A percentile compares a stretch with the other conserved stretches of the same genome.
Conservation (phyloP, 2,113 vertebrate genomes). For the Eulacestoma nigropectus region DNA sequence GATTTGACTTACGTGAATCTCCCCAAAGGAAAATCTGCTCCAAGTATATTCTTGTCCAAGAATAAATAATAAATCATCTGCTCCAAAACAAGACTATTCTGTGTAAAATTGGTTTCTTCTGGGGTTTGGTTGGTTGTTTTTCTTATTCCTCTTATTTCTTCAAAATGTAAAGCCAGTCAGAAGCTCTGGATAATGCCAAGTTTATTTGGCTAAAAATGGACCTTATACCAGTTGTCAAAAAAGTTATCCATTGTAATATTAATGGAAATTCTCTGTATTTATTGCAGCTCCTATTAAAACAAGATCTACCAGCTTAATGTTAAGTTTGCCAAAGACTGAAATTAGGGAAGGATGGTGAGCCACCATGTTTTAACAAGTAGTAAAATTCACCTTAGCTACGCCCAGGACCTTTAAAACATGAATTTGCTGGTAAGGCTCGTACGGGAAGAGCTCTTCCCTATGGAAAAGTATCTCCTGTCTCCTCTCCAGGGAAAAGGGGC, state of each 20-base stretch:
- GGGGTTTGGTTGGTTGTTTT: not conserved
- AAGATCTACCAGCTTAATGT: not conserved
- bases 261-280: not conserved
- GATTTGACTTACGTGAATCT: not conserved
- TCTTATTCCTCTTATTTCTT: not conserved
- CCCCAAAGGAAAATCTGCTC: slow-evolving; percentile 7
- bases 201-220: not conserved
- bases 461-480: not conserved
- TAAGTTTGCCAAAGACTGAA: not conserved
- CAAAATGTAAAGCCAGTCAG: not conserved
- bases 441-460: not conserved
- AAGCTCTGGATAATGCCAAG: not conserved
- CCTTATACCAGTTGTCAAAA: not conserved
- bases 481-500: not conserved
- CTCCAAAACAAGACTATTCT: not conserved
- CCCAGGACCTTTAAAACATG: not conserved
- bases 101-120: not conserved
- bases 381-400: not conserved
- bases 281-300: not conserved
- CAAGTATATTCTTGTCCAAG: slow-evolving; percentile 20
- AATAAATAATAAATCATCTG: slow-evolving; percentile 39
- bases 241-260: not conserved
- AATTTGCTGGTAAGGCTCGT: not conserved
- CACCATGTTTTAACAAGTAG: not conserved
- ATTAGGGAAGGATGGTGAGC: not conserved